Conservation (phyloP, 2,888 invertebrate species). For the Athalia cordata region DNA sequence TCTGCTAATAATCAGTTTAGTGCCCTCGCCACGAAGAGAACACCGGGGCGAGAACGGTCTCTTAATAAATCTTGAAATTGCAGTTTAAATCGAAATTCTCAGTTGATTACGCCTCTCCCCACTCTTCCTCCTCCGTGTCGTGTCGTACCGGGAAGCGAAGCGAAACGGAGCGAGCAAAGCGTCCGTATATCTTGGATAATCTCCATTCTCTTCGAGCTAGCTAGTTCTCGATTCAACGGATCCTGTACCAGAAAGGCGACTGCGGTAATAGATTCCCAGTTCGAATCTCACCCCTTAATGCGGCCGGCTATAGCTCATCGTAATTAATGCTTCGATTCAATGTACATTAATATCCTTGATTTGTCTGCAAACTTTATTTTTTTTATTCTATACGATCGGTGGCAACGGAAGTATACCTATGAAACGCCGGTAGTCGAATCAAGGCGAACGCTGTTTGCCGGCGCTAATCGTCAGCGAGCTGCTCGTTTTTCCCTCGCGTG, state of each 20-base stretch:
- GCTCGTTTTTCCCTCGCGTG: too few relatives aligned
- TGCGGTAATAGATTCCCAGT: not conserved
- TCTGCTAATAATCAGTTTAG: too few relatives aligned
- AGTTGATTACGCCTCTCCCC: constrained; percentile 51
- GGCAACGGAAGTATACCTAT: not conserved
- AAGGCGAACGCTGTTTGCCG: not conserved
- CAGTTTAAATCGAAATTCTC: constrained; percentile 51
- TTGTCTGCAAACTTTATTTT: not conserved
- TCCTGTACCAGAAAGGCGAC: constrained; percentile 49
- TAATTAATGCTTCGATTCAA: constrained; percentile 1
- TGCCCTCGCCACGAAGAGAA: too few relatives aligned
- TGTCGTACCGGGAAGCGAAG: not conserved
- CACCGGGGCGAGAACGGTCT: not conserved
- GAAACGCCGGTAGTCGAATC: not conserved
- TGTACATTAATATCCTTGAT: not conserved
- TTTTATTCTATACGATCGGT: not conserved
- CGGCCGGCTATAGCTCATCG: too few relatives aligned
- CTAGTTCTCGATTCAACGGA: constrained; percentile 62
- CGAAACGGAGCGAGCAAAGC: constrained; percentile 11
- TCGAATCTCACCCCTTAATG: not conserved
- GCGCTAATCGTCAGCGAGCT: not conserved
- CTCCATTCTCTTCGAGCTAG: constrained; percentile 48
- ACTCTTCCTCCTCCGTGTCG: too few relatives aligned
- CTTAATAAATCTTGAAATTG: constrained; percentile 49
- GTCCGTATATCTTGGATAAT: constrained; percentile 63